Base-by-base conservation (phyloP, 2,797 vertebrate genomes). In the Cygnus olor region DNA sequence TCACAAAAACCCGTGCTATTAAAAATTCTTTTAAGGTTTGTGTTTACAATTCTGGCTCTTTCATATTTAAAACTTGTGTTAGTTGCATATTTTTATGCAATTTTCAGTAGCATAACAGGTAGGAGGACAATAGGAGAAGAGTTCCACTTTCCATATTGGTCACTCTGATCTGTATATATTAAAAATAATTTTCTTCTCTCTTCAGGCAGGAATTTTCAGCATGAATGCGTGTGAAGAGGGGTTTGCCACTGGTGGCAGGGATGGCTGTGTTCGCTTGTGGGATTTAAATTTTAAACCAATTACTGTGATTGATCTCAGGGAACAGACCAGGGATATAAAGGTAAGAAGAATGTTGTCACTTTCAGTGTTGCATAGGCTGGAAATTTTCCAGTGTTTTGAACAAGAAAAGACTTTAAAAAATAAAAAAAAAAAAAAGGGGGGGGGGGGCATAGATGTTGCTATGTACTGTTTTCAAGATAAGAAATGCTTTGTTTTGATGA, bases 221-320 rank as follows among this genome's bases (percentile, higher is more conserved):
- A 99, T 99, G 99, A 99, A 99, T 97, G 99, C 99, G 47, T 99
- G 99, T 77, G 99, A 99, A 97, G 99, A 99, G 96, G 99, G 99
- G 73, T 99, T 99, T 96, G 99, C 99, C 96, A 99, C 99, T 64
- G 99, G 99, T 94, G 99, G 99, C 85, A 98, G 99, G 94, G 99
- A 99, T 78, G 99, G 99, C 95, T 99, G 99, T 69, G 98, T 99
- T 97, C 99, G 99, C 88, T 98, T 99, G 96, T 99, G 99, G 99
- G 99, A 99, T 98, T 98, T 99, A 98, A 99, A 98, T 98, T 99
- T 99, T 98, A 99, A 99, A 98, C 99, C 99, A 97, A 99, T 99
- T 98, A 99, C 99, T 98, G 99, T 99, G 98, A 99, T 99, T 98
- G 99, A 99, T 98, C 99, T 99, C 99, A 99, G 99, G 99, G 99